These are phyloP conservation scores for Meganola albula DNA, from an alignment of 2,888 invertebrate genomes.

Conservation along the genomic window DNA sequence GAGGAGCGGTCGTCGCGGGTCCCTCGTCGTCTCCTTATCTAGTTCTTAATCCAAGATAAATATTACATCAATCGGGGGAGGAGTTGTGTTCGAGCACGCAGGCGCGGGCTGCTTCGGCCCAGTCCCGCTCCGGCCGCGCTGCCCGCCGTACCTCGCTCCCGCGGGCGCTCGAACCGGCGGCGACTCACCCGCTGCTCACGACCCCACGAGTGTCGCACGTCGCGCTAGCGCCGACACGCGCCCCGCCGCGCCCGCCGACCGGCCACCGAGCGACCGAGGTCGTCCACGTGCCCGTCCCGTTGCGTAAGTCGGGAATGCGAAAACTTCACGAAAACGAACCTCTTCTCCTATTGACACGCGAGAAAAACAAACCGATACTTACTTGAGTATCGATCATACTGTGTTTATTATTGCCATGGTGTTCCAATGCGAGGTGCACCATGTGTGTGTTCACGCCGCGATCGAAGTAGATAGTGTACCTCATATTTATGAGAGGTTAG, in stretches of 20 bases:
- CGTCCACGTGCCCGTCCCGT: conserved; percentile 55
- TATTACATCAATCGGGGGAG: conserved; percentile 75
- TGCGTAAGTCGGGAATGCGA: conserved; percentile 62
- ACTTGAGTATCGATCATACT: conserved; percentile 55
- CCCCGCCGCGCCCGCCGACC: conserved; percentile 23
- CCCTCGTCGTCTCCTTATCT: conserved; percentile 56
- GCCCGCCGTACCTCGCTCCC: conserved; percentile 60
- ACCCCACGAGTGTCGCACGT: conserved; percentile 28
- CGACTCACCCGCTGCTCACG: conserved; percentile 53
- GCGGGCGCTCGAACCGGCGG: conserved; percentile 61
- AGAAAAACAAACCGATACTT: conserved; percentile 58
- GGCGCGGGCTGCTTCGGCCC: conserved; percentile 51
- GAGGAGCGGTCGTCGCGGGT: conserved; percentile 33
- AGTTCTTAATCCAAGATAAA: conserved; percentile 75
- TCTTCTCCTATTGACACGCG: conserved; percentile 63
- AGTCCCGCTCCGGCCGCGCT: conserved; percentile 72
- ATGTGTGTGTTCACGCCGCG: conserved; percentile 38
- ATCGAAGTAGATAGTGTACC: conserved; percentile 41
- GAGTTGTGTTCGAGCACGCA: conserved; percentile 42
- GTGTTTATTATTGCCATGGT: conserved; percentile 55
- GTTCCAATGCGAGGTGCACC: conserved; percentile 28
- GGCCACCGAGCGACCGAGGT: conserved; percentile 26
- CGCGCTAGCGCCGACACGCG: conserved; percentile 19
- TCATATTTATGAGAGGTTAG: conserved; percentile 39
- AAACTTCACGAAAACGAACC: conserved; percentile 45